phyloP scores from a whole-genome alignment of 2,888 invertebrate species.

The Eupithecia vulgata region DNA sequence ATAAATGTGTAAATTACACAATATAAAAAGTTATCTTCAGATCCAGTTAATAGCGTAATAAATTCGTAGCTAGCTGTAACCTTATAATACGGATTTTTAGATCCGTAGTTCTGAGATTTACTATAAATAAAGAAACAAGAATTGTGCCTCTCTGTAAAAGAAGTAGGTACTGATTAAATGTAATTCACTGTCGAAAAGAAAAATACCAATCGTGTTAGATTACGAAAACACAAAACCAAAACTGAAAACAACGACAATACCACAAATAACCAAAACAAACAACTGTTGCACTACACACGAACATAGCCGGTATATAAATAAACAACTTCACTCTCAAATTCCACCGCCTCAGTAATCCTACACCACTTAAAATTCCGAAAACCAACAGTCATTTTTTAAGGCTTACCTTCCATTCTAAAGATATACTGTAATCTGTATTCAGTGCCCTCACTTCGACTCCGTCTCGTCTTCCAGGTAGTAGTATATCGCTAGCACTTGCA shows the following conservation, averaged over 20 bases:
- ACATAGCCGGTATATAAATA: background rate
- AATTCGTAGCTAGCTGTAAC: background rate
- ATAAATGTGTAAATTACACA: no score
- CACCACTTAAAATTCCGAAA: conserved; percentile 43
- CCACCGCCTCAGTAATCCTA: conserved; percentile 25
- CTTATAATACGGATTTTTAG: background rate
- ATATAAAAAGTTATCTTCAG: no score
- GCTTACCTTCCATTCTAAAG: conserved; percentile 32
- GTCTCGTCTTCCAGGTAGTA: conserved; percentile 40
- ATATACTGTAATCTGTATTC: conserved; percentile 24
- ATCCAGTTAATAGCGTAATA: no score
- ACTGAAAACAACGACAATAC: conserved; percentile 7
- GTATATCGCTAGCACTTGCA: conserved; percentile 58
- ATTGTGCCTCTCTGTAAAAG: background rate
- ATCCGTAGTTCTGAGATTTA: background rate
- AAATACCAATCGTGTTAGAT: background rate
- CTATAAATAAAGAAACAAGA: background rate
- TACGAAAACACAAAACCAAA: background rate
- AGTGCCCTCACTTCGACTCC: conserved; percentile 8
- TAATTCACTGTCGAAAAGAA: background rate
- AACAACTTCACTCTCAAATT: conserved; percentile 25
- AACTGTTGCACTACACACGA: background rate
- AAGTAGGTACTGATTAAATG: background rate
- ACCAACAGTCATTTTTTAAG: conserved; percentile 35
- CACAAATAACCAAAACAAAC: background rate